Evolutionary conservation across 2,888 invertebrate species (phyloP).

Genomic region (Leptothorax acervorum): DNA sequence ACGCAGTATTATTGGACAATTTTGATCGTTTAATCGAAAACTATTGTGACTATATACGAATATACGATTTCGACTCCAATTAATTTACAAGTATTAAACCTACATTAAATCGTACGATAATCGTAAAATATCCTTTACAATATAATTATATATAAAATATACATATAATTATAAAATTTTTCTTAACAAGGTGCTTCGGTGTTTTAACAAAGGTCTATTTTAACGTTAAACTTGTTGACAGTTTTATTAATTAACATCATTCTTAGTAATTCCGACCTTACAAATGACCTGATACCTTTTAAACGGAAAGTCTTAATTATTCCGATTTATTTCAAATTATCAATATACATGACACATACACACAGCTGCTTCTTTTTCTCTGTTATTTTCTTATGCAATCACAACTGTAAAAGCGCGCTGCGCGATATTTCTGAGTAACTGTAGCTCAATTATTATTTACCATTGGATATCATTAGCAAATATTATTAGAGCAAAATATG

Average conservation of each 20-base stretch:
- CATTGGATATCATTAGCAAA: neutral
- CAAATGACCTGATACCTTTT: neutral
- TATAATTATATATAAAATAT: neutral
- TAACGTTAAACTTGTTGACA: neutral
- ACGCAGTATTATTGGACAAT: too few relatives aligned
- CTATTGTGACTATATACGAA: too few relatives aligned
- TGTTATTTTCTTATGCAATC: neutral
- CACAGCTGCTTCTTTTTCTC: neutral
- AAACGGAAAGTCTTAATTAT: neutral
- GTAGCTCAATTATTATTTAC: neutral
- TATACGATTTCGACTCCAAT: too few relatives aligned
- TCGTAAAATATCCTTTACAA: neutral
- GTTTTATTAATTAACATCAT: neutral
- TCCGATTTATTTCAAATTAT: conserved; percentile 4
- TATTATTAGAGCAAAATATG: neutral
- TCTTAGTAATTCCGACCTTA: neutral
- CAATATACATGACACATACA: neutral
- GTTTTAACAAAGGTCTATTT: neutral
- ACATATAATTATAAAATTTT: conserved; percentile 1
- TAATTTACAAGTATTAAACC: neutral
- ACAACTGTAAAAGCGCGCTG: neutral
- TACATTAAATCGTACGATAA: neutral
- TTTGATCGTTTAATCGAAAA: too few relatives aligned
- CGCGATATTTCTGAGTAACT: neutral
- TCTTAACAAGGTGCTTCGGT: neutral